These are phyloP conservation scores for Zapus hudsonius DNA, from an alignment of 2,113 vertebrate species.

Conservation along the genomic window DNA sequence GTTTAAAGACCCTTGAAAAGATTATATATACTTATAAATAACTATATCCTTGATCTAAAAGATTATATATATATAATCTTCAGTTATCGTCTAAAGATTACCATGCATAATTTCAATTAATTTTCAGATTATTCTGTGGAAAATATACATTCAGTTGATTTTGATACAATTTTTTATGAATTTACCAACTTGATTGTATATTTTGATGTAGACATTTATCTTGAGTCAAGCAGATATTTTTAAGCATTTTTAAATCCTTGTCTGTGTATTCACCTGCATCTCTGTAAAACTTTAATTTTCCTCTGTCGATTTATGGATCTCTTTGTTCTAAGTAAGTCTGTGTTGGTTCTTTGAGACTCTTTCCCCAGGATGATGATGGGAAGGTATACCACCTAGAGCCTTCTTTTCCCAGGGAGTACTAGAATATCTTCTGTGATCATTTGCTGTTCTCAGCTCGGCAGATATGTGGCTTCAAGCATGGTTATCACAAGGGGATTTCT, in stretches of 20 bases:
- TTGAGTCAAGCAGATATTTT: not conserved
- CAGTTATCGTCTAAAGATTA: not conserved
- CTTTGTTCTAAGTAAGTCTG: not conserved
- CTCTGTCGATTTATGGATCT: not conserved
- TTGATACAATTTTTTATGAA: not conserved
- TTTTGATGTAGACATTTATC: not conserved
- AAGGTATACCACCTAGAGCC: accelerated
- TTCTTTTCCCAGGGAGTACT: not conserved
- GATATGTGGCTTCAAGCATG: not conserved
- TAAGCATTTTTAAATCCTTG: not conserved
- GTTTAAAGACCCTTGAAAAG: not conserved
- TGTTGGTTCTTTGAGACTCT: not conserved
- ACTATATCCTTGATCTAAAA: not conserved
- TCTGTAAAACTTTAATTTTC: not conserved
- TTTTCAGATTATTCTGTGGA: not conserved
- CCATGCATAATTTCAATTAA: not conserved
- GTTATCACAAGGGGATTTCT: not conserved
- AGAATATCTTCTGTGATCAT: not conserved
- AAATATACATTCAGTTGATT: not conserved
- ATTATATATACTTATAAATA: not conserved
- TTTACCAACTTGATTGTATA: not conserved
- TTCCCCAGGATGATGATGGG: not conserved
- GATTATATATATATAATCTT: not conserved
- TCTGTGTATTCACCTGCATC: not conserved
- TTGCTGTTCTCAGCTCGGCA: not conserved